phyloP scores from a whole-genome alignment of 2,797 vertebrate species.

The Garrulus glandarius region DNA sequence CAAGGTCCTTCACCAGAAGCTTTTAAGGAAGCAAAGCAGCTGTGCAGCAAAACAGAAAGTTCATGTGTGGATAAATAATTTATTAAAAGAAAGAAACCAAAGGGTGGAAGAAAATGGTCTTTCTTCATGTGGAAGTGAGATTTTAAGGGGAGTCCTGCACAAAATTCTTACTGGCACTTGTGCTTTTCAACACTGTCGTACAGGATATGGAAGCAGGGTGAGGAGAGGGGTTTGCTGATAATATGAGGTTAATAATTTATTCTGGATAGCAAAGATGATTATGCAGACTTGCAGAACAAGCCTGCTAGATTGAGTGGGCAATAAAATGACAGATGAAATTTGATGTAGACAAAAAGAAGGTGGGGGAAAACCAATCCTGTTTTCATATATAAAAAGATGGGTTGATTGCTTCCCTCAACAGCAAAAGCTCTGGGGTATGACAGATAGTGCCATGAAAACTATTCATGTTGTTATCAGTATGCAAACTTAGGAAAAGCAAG shows the following conservation, averaged over 20 bases:
- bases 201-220: not conserved
- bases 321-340: constrained; percentile 2
- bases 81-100: not conserved
- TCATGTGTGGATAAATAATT: not conserved
- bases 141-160: not conserved
- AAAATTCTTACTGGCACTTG: not conserved
- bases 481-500: not conserved
- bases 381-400: not conserved
- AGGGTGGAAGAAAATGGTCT: not conserved
- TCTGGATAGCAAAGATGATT: not conserved
- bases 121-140: not conserved
- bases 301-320: not conserved
- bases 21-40: constrained; percentile 11
- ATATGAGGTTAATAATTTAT: not conserved
- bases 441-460: not conserved
- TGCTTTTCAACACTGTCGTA: not conserved
- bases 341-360: constrained; percentile 1
- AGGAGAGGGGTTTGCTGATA: not conserved
- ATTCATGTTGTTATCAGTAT: not conserved
- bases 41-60: not conserved
- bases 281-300: not conserved
- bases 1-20: not conserved
- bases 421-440: not conserved
- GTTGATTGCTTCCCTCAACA: not conserved
- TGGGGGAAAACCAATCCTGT: not conserved